Evolutionary conservation across 2,113 vertebrate species (phyloP).

Genomic region (Scomber japonicus): DNA sequence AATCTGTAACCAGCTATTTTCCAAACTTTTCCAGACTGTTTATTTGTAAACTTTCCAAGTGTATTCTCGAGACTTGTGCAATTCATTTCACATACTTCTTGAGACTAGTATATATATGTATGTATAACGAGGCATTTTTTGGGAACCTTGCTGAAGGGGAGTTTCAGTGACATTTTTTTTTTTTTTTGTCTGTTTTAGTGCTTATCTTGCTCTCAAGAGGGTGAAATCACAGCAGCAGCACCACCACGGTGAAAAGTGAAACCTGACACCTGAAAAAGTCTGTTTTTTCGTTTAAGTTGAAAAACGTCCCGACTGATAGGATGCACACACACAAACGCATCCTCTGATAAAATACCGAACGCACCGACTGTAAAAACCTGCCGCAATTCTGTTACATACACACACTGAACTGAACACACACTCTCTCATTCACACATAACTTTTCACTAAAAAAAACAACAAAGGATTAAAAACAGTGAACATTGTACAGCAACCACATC

Average conservation of each 20-base stretch:
- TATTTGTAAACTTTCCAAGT: constrained; percentile 9
- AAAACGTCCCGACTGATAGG: constrained; percentile 11
- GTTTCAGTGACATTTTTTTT: neutral
- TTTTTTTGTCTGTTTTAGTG: constrained; percentile 45
- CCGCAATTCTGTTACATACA: constrained; percentile 29
- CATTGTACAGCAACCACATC: constrained; percentile 50
- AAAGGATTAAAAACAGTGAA: constrained; percentile 63
- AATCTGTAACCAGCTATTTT: constrained; percentile 11
- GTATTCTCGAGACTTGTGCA: constrained; percentile 7
- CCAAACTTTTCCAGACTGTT: neutral
- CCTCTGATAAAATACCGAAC: constrained; percentile 1
- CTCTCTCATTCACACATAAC: constrained; percentile 17
- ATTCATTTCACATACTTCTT: constrained; percentile 1
- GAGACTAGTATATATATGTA: neutral
- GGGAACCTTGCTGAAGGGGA: neutral
- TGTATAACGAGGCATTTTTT: neutral
- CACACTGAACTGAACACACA: constrained; percentile 34
- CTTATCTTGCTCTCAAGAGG: constrained; percentile 29
- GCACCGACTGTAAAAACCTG: neutral
- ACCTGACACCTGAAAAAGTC: constrained; percentile 54
- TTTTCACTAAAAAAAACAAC: constrained; percentile 19
- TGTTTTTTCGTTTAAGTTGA: constrained; percentile 52
- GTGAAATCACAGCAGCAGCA: constrained; percentile 41
- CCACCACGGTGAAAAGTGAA: constrained; percentile 34
- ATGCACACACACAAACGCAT: constrained; percentile 24